phyloP scores from a whole-genome alignment of 2,888 invertebrate genomes.

The Drosophila buzzatii region DNA sequence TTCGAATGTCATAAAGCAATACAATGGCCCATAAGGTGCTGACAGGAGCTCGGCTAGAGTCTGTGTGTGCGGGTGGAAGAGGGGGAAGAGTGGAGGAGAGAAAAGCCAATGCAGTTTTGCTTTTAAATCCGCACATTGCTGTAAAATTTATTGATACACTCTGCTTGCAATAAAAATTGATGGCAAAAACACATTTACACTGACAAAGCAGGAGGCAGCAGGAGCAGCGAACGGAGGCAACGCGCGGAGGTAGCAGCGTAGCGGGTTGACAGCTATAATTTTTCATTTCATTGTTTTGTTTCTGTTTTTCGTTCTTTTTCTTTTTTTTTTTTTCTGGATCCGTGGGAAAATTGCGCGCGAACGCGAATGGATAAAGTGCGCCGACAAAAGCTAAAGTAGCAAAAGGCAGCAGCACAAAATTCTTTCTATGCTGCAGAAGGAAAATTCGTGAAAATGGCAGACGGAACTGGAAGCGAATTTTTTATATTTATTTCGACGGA shows the following conservation, averaged over 20 bases:
- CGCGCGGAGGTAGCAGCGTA: neutral
- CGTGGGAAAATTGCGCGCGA: conserved; percentile 57
- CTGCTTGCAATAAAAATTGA: conserved; percentile 78
- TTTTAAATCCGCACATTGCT: conserved; percentile 65
- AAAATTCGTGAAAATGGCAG: conserved; percentile 66
- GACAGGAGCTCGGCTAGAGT: neutral
- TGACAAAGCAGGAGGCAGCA: conserved; percentile 24
- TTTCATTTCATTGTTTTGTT: conserved; percentile 79
- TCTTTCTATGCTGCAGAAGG: conserved; percentile 55
- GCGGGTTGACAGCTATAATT: conserved; percentile 65
- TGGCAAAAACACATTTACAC: conserved; percentile 75
- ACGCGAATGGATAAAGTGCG: conserved; percentile 57
- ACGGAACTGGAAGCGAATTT: conserved; percentile 75
- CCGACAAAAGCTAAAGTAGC: conserved; percentile 52
- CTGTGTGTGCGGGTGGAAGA: neutral
- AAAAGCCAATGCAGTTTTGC: conserved; percentile 57
- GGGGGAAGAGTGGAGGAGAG: neutral
- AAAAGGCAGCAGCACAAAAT: conserved; percentile 52
- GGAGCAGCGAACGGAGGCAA: too few relatives aligned
- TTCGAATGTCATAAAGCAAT: conserved; percentile 55
- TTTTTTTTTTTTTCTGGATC: neutral
- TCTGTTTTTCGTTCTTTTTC: conserved; percentile 14
- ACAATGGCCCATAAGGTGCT: conserved; percentile 55
- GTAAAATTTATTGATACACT: conserved; percentile 80
- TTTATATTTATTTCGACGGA: conserved; percentile 72